Evolutionary conservation across 2,888 invertebrate genomes (phyloP).

Genomic region (Aphidoletes aphidimyza): DNA sequence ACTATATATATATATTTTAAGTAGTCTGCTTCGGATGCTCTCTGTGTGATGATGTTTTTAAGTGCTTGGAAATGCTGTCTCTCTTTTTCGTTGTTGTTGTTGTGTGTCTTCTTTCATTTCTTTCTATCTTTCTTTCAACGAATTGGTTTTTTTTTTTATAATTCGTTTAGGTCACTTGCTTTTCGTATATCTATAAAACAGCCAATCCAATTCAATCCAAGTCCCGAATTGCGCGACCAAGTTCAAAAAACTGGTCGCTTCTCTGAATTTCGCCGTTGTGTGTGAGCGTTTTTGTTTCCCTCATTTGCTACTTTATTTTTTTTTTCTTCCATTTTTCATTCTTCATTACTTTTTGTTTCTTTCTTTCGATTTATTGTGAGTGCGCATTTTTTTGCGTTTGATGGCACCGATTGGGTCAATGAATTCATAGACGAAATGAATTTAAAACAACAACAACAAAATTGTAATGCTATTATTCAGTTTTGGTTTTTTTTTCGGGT

Average conservation of each 20-base stretch:
- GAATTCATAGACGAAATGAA: constrained; percentile 31
- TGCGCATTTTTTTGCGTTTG: too few species aligned
- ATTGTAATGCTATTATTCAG: background rate
- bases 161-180: constrained; percentile 3
- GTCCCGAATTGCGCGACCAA: background rate
- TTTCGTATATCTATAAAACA: background rate
- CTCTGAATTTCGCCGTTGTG: background rate
- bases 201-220: constrained; percentile 30
- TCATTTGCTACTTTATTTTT: background rate
- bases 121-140: background rate
- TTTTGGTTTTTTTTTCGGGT: too few species aligned
- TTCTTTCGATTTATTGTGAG: background rate
- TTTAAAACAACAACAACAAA: too few species aligned
- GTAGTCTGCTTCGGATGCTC: background rate
- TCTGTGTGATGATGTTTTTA: background rate
- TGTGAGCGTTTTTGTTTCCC: too few species aligned
- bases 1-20: too few species aligned
- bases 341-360: too few species aligned
- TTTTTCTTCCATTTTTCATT: too few species aligned
- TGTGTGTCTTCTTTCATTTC: background rate
- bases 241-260: constrained; percentile 46
- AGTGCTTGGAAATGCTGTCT: background rate
- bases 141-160: too few species aligned
- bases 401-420: background rate
- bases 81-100: background rate